Evolutionary conservation across 2,888 invertebrate genomes (phyloP).

Genomic region (Stenodema calcarata): DNA sequence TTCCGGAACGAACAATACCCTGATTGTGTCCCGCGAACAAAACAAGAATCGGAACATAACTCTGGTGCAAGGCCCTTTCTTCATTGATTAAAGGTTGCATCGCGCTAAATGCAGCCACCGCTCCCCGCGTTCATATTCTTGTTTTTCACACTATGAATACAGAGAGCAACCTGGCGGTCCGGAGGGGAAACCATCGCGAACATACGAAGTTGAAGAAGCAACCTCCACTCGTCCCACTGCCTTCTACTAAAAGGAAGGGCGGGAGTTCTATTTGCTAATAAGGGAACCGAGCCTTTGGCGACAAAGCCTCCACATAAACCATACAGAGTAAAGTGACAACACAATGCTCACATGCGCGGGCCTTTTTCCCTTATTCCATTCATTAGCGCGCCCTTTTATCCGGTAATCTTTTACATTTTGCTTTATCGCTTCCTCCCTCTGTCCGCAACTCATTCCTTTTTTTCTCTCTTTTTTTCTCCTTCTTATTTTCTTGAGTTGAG

Average conservation of each 20-base stretch:
- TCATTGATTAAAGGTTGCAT: background rate
- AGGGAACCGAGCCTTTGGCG: conserved; percentile 7
- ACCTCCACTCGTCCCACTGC: background rate
- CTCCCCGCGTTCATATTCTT: background rate
- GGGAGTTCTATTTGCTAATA: conserved; percentile 39
- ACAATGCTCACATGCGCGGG: conserved; percentile 52
- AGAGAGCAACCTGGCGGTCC: background rate
- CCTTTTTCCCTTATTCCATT: conserved; percentile 48
- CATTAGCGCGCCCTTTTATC: conserved; percentile 39
- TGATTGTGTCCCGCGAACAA: background rate
- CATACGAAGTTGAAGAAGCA: background rate
- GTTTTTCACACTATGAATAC: background rate
- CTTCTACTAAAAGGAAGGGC: background rate
- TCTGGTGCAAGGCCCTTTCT: background rate
- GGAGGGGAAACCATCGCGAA: background rate
- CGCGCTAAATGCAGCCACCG: background rate
- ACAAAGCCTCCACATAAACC: conserved; percentile 42
- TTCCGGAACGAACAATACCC: background rate
- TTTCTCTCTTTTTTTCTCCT: background rate
- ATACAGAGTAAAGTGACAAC: conserved; percentile 44
- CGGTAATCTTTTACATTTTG: conserved; percentile 44
- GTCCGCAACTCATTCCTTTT: conserved; percentile 13
- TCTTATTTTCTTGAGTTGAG: background rate
- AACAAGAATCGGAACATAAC: background rate
- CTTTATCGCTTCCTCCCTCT: conserved; percentile 37